Conservation (phyloP, 2,113 vertebrate genomes). For the Parotia lawesii region DNA sequence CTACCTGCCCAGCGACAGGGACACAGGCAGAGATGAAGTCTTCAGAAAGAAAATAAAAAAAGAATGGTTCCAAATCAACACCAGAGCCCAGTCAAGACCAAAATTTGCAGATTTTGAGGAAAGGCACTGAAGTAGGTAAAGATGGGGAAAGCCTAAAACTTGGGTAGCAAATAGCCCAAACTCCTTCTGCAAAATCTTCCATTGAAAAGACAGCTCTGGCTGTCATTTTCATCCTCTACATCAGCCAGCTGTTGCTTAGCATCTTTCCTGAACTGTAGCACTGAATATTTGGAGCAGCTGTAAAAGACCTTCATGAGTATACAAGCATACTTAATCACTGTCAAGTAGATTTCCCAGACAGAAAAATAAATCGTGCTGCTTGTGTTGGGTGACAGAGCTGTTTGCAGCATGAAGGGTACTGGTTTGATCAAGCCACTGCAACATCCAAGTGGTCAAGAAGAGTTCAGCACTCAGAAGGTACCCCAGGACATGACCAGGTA, state of each 20-base stretch:
- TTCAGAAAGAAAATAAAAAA: not conserved
- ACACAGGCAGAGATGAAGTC: not conserved
- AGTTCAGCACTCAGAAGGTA: not conserved
- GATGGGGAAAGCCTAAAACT: not conserved
- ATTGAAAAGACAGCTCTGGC: not conserved
- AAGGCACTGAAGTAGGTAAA: not conserved
- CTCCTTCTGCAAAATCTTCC: not conserved
- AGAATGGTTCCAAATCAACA: not conserved
- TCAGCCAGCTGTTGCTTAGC: not conserved
- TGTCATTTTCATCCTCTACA: not conserved
- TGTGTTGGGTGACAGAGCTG: not conserved
- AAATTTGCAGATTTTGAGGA: not conserved
- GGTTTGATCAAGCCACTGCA: not conserved
- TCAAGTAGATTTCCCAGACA: not conserved
- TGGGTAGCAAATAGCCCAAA: not conserved
- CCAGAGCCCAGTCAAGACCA: not conserved
- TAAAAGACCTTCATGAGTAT: not conserved
- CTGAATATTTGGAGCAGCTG: not conserved
- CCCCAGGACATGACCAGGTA: not conserved
- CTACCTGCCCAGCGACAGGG: not conserved
- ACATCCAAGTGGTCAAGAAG: not conserved
- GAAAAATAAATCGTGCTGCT: not conserved
- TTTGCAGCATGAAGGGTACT: not conserved
- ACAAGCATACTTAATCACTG: not conserved
- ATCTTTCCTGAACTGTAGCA: not conserved